These are phyloP conservation scores for Mamestra configurata DNA, from an alignment of 1,140 invertebrate genomes.

Conservation along the genomic window DNA sequence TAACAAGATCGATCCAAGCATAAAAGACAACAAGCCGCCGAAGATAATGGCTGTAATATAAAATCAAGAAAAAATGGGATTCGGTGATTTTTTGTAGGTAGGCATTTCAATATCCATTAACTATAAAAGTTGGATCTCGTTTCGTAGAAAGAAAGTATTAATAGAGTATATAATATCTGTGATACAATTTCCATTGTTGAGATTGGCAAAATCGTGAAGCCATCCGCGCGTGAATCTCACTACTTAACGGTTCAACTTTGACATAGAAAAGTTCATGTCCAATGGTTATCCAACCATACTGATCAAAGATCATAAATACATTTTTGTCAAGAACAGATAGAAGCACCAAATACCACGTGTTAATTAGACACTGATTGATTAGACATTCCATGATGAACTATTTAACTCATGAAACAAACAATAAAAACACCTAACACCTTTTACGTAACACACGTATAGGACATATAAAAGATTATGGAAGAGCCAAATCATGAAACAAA, in stretches of 20 bases:
- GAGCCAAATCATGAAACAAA: not conserved
- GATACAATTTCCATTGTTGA: constrained; percentile 65
- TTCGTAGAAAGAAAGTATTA: constrained; percentile 57
- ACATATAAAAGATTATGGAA: not conserved
- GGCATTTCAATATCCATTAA: constrained; percentile 34
- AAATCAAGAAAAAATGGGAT: constrained; percentile 18
- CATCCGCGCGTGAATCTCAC: constrained; percentile 55
- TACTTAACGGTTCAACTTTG: constrained; percentile 81
- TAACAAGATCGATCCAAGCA: not conserved
- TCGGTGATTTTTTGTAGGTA: constrained; percentile 18
- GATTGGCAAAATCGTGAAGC: constrained; percentile 69
- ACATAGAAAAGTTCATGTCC: constrained; percentile 73
- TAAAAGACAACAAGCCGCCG: constrained; percentile 13
- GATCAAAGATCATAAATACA: not conserved
- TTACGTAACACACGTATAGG: not conserved
- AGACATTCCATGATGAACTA: no score
- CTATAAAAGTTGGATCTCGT: constrained; percentile 23
- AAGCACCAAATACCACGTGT: not conserved
- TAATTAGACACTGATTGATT: not conserved
- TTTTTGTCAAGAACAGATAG: not conserved
- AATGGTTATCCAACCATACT: not conserved
- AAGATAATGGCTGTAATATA: constrained; percentile 34
- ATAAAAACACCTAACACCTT: not conserved
- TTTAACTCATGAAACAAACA: no score
- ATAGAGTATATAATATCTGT: constrained; percentile 62